phyloP scores from a whole-genome alignment of 2,888 invertebrate species.

The Polia nebulosa region DNA sequence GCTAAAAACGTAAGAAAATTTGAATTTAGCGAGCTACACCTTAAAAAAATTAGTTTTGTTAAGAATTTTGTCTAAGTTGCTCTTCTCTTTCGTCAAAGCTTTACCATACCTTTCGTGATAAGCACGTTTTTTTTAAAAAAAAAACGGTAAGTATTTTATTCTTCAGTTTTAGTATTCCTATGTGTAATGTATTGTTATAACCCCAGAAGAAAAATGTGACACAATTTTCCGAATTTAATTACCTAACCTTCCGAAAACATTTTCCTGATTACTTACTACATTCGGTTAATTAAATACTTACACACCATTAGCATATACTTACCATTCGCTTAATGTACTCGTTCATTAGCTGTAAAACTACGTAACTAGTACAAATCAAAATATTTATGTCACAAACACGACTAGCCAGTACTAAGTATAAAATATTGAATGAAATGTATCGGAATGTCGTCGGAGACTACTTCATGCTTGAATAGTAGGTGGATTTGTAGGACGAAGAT shows the following conservation, averaged over 20 bases:
- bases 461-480: slow-evolving; percentile 55
- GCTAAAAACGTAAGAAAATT: no score
- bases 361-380: slow-evolving; percentile 49
- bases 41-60: neutral
- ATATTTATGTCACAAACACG: slow-evolving; percentile 47
- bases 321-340: slow-evolving; percentile 40
- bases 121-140: neutral
- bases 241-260: neutral
- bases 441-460: slow-evolving; percentile 48
- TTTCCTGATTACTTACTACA: slow-evolving; percentile 15
- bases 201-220: neutral
- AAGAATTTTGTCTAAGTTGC: no score
- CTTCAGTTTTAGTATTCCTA: neutral
- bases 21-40: no score
- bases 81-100: neutral
- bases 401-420: slow-evolving; percentile 50
- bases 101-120: neutral
- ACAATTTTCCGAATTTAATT: neutral
- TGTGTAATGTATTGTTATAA: neutral
- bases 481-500: slow-evolving; percentile 45
- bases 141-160: no score
- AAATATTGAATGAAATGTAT: slow-evolving; percentile 58
- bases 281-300: slow-evolving; percentile 35
- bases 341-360: slow-evolving; percentile 59
- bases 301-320: slow-evolving; percentile 53